These are phyloP conservation scores for Plestiodon gilberti DNA, from an alignment of 2,113 vertebrate species.

Conservation along the genomic window DNA sequence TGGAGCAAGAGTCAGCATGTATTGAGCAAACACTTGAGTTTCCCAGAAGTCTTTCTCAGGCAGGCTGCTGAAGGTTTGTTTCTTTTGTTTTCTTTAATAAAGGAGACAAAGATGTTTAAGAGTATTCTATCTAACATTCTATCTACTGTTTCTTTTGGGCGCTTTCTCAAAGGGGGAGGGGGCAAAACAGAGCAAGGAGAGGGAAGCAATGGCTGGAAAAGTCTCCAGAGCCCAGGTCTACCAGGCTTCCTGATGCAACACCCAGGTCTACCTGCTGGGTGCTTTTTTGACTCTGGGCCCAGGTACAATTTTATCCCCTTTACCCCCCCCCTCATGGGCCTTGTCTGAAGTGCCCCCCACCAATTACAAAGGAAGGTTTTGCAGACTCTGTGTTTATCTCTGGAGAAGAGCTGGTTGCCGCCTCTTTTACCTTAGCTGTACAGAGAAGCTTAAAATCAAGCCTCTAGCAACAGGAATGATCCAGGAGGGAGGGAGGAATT, in stretches of 20 bases:
- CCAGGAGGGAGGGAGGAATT: slow-evolving; percentile 59
- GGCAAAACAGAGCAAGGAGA: too few species aligned
- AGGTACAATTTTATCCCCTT: too few species aligned
- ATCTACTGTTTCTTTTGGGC: too few species aligned
- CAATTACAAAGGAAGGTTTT: neutral
- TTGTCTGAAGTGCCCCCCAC: neutral
- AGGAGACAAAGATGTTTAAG: neutral
- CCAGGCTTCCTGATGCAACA: too few species aligned
- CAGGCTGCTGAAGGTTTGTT: neutral
- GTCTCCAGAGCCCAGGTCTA: too few species aligned
- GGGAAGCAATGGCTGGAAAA: too few species aligned
- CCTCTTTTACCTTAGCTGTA: neutral
- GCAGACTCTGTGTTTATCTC: neutral
- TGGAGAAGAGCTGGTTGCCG: slow-evolving; percentile 18
- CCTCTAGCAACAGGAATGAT: slow-evolving; percentile 54
- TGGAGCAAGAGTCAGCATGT: neutral
- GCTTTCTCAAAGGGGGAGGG: too few species aligned
- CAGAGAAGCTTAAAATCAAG: slow-evolving; percentile 30
- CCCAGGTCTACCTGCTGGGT: too few species aligned
- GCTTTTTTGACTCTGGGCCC: too few species aligned
- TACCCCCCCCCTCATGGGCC: too few species aligned
- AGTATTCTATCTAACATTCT: neutral
- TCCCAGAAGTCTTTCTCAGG: neutral
- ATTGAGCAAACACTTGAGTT: neutral
- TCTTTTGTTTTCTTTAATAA: too few species aligned